Conservation (phyloP, 2,113 vertebrate genomes). For the Orycteropus afer region DNA sequence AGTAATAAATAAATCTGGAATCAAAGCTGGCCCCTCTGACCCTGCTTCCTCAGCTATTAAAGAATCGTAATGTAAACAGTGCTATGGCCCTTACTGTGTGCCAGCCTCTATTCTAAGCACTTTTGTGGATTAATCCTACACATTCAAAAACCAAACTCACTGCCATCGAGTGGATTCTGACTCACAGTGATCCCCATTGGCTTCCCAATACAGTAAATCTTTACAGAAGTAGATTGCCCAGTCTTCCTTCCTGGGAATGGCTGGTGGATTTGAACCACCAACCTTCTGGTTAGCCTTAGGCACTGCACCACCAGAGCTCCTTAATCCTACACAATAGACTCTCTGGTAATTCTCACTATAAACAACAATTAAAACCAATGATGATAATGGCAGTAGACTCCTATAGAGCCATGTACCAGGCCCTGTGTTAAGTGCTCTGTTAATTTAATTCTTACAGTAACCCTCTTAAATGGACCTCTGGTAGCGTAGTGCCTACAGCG, state of each 20-base stretch:
- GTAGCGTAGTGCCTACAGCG: no score
- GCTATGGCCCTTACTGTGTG: neutral
- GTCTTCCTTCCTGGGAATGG: no score
- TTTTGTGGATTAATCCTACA: neutral
- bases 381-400: neutral
- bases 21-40: neutral
- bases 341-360: neutral
- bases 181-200: no score
- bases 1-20: neutral
- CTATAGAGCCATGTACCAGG: neutral
- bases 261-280: no score
- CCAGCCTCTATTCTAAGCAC: neutral
- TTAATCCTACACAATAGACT: neutral
- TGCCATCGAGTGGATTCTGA: no score
- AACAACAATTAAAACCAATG: neutral
- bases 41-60: neutral
- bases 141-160: neutral
- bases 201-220: no score
- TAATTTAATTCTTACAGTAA: slow-evolving; percentile 20
- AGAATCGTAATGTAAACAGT: neutral
- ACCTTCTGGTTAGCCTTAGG: no score
- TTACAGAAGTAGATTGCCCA: neutral
- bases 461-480: no score
- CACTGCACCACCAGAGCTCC: no score
- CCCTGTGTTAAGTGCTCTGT: neutral